Base-by-base conservation (phyloP, 2,888 invertebrate genomes). In the Acleris literana region DNA sequence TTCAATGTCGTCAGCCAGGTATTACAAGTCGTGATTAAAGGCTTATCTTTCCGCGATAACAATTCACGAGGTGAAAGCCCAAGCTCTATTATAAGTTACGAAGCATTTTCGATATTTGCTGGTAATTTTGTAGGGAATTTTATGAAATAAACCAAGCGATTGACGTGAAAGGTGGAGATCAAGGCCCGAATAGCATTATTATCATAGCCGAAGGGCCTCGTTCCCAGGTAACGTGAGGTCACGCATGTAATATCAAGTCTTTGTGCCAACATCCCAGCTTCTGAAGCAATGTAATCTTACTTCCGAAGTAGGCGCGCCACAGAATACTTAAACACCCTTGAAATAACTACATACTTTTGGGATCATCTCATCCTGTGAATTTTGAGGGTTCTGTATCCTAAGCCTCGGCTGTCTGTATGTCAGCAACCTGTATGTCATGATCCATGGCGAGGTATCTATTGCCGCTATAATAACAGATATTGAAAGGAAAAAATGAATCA, bases 191-290 rank as follows among this genome's bases (percentile, higher is more conserved):
- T 68, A 61, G 64, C 60, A 64, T n/a, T 48, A 68, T 68, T 68
- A 68, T 68, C 61, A 56, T 57, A 48, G 52, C 55, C 61, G 53
- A 61, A 65, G 62, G 54, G 60, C 51, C n/a, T 56, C 46, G 53
- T 20, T 59, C 29, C 17, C 68, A 68, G 68, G 68, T 68, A 60
- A 54, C 62, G 68, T 61, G 68, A 65, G 68, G 68, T 65, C 68
- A 65, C 68, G 68, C 68, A 58, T 65, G 57, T 68, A 65, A 62
- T 68, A 62, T 60, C 53, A 54, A 52, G 46, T 62, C 65, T 65
- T 58, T 65, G 53, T 57, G 52, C 65, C 62, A 53, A 60, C 60
- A 61, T 64, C 64, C 64, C 60, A 58, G 54, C 65, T 65, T 22
- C 22, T 22, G 22, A 22, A 22, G 22, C 65, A 62, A 68, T 65